These are phyloP conservation scores for Anabacerthia variegaticeps DNA, from an alignment of 2,797 vertebrate genomes.

Conservation along the genomic window DNA sequence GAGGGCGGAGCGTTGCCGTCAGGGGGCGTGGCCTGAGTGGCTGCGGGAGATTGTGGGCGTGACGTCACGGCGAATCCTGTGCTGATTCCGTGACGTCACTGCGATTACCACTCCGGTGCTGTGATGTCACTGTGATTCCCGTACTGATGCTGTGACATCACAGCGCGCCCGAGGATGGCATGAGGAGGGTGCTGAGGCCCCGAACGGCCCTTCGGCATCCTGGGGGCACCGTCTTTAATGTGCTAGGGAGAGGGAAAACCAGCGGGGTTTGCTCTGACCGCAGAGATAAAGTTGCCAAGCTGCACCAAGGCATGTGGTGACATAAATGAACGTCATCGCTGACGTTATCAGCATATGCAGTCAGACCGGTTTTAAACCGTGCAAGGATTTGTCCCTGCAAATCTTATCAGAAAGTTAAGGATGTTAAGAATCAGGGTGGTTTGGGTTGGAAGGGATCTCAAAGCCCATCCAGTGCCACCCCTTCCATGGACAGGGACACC, in stretches of 20 bases:
- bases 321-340: fast-evolving
- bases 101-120: no score
- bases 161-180: fast-evolving
- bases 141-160: not conserved
- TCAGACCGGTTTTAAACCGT: fast-evolving
- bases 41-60: not conserved
- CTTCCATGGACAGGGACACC: not conserved
- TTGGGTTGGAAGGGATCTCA: not conserved
- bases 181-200: fast-evolving
- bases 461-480: fast-evolving
- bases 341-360: fast-evolving
- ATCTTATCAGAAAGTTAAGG: not conserved
- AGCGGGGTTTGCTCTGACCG: fast-evolving
- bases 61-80: not conserved
- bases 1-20: fast-evolving
- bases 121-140: no score
- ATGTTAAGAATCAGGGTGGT: not conserved
- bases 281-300: fast-evolving
- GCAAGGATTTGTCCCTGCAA: fast-evolving
- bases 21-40: not conserved
- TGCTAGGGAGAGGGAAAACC: no score
- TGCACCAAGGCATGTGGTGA: fast-evolving
- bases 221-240: fast-evolving
- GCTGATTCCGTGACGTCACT: no score
- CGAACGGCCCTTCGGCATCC: no score